Base-by-base conservation (phyloP, 1,140 invertebrate species). In the Brachionus rubens region DNA sequence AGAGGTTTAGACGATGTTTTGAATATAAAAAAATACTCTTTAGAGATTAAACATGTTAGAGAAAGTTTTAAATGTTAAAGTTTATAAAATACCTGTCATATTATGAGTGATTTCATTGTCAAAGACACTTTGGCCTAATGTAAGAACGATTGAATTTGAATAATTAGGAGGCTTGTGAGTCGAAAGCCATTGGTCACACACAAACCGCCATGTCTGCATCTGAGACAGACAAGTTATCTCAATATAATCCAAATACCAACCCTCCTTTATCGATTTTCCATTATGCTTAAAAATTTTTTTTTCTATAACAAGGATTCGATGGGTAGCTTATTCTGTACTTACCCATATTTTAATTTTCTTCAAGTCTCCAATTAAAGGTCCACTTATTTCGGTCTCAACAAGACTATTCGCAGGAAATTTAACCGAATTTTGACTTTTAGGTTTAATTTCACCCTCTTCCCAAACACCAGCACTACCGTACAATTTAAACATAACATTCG, bases 191-290 rank as follows among this genome's bases (percentile, higher is more conserved):
- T 54, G 68, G 12, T 72, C 50, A 26, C 68, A 72, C 0, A 50
- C 68, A 54, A 72, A 72, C 1, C 68, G 68, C 68, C 68, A 72
- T 21, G 68, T 72, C 26, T 72, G 46, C 46, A 26, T 72, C n/a
- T 50, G 50, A 21, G 28, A 19, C 28, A 33, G 50, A 24, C 68
- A 72, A 3, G 30, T 7, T 12, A 72, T 54, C 33, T 72, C 68
- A 40, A 72, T 30, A 54, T 36, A 72, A 36, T 72, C 68, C n/a
- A 72, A 26, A 36, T 50, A 72, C 68, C 68, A 72, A 1, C 33
- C 50, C 5, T 72, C 68, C 3, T 24, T 47, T 9, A 54, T 36
- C 30, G 46, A 48, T 28, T 54, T 36, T 9, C 68, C 68, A 48
- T 50, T 50, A n/a, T 72, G 46, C 59, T 62, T 33, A 14, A 19